These are phyloP conservation scores for Coelopa frigida DNA, from an alignment of 1,140 invertebrate species.

Conservation along the genomic window DNA sequence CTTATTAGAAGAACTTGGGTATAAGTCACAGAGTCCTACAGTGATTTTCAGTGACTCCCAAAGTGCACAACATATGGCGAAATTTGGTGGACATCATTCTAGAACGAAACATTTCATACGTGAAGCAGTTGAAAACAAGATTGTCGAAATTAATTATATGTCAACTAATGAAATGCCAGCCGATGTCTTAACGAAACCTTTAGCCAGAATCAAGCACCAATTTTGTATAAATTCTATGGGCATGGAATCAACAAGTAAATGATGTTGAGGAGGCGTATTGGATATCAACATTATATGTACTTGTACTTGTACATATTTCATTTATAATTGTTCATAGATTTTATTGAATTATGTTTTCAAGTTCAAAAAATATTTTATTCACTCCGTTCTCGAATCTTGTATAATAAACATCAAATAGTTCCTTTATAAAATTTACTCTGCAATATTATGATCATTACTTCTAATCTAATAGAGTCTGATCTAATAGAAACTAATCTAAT, in stretches of 20 bases:
- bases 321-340: no score
- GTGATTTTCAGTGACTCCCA: neutral
- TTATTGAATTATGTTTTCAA: no score
- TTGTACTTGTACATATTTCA: no score
- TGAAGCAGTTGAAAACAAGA: neutral
- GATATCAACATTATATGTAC: no score
- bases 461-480: no score
- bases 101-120: constrained; percentile 8
- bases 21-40: neutral
- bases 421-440: no score
- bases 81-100: neutral
- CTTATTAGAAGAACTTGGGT: no score
- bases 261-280: constrained; percentile 8
- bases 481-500: no score
- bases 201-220: constrained; percentile 1
- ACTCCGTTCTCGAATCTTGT: no score
- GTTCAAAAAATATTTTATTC: no score
- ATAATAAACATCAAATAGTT: no score
- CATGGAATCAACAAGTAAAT: neutral
- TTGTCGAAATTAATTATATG: constrained; percentile 1
- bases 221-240: neutral
- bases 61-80: constrained; percentile 5
- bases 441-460: no score
- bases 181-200: constrained; percentile 1
- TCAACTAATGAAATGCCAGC: constrained; percentile 3